Evolutionary conservation across 2,113 vertebrate genomes (phyloP).

Genomic region (Clarias batrachus): DNA sequence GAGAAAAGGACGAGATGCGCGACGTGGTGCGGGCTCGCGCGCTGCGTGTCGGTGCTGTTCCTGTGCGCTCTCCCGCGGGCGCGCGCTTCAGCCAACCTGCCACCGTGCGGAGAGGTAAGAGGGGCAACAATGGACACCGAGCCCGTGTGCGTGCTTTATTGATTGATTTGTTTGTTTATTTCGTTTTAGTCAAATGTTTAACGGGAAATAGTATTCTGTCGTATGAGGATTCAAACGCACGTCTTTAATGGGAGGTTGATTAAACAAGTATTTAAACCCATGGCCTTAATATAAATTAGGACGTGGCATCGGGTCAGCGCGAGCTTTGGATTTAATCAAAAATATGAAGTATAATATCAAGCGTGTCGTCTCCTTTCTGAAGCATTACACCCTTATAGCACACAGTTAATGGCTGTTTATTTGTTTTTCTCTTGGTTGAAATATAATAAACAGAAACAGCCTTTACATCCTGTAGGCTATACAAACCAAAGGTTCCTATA

Average conservation of each 20-base stretch:
- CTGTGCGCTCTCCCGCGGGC: constrained; percentile 33
- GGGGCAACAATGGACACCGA: background rate
- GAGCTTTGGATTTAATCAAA: background rate
- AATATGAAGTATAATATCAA: background rate
- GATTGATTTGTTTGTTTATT: too few relatives aligned
- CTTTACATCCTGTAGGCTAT: background rate
- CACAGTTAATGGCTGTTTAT: background rate
- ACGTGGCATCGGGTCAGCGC: background rate
- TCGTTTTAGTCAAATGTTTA: too few relatives aligned
- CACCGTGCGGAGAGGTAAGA: constrained; percentile 49
- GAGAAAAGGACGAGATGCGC: constrained; percentile 30
- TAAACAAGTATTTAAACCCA: background rate
- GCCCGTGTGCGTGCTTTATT: background rate
- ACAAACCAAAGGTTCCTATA: constrained; percentile 13
- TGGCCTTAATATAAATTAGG: background rate
- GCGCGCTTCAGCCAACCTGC: constrained; percentile 37
- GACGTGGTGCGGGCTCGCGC: constrained; percentile 23
- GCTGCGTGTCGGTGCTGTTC: constrained; percentile 35
- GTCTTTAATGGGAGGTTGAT: background rate
- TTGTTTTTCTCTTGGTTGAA: background rate
- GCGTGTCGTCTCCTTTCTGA: too few relatives aligned
- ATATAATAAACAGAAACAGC: background rate
- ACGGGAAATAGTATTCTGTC: background rate
- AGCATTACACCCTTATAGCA: too few relatives aligned
- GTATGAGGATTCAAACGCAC: background rate